phyloP scores from a whole-genome alignment of 2,113 vertebrate species.

The Picathartes gymnocephalus region DNA sequence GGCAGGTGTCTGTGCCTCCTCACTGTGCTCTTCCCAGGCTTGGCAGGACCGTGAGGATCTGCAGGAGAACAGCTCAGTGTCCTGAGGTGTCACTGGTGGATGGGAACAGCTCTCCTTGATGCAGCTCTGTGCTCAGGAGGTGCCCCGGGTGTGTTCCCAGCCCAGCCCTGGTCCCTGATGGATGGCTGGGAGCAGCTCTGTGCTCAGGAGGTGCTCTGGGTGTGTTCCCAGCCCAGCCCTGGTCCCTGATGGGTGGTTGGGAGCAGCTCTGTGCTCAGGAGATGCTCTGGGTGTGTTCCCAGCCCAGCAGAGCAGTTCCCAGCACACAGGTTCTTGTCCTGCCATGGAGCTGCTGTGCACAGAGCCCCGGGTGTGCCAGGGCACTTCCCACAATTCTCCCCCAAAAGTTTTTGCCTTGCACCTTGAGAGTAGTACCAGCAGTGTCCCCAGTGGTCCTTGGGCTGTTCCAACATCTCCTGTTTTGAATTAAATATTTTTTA shows the following conservation, averaged over 20 bases:
- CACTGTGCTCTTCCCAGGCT: accelerated
- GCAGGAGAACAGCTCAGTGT: not conserved
- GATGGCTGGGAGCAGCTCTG: too few relatives aligned
- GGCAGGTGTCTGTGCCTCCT: not conserved
- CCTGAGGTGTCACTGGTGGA: not conserved
- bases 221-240: not conserved
- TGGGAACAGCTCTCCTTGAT: not conserved
- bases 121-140: not conserved
- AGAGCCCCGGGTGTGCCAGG: accelerated
- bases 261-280: not conserved
- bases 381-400: not conserved
- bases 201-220: too few relatives aligned
- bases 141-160: accelerated
- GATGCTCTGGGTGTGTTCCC: accelerated
- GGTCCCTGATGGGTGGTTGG: not conserved
- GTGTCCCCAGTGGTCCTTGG: accelerated
- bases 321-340: not conserved
- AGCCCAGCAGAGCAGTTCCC: not conserved
- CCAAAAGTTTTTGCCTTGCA: not conserved
- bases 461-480: accelerated
- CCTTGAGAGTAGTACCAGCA: too few relatives aligned
- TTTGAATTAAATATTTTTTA: not conserved
- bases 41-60: accelerated
- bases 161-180: not conserved
- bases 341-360: accelerated